Percentiles rank a stretch among this genome's conserved stretches.
Evolutionary conservation across 2,113 vertebrate genomes (phyloP).

Genomic region (Lepus timidus): DNA sequence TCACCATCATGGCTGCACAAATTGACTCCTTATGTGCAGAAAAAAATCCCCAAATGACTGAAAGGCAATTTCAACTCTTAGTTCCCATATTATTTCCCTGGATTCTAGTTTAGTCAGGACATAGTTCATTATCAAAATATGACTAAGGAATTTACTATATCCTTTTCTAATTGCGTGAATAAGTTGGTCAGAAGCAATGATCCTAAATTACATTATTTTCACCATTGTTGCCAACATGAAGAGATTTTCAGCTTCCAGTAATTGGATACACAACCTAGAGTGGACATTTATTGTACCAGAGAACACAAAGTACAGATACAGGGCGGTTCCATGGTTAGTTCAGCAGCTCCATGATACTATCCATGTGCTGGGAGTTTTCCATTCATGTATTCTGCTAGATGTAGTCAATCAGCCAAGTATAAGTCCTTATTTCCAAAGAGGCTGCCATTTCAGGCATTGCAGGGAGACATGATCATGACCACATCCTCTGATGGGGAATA

Average conservation of each 20-base stretch:
- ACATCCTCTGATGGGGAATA: background rate
- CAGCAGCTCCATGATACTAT: fast-evolving
- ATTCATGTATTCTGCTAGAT: background rate
- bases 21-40: conserved; percentile 7
- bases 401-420: background rate
- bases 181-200: background rate
- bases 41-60: background rate
- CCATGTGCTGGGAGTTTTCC: too few relatives aligned
- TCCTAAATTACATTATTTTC: background rate
- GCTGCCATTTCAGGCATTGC: fast-evolving
- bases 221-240: background rate
- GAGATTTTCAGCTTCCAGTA: background rate
- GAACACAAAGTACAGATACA: background rate
- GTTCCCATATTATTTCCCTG: background rate
- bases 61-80: background rate
- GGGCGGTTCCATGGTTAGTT: background rate
- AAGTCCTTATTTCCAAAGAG: background rate
- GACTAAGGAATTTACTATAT: background rate
- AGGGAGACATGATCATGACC: background rate
- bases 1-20: background rate
- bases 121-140: background rate
- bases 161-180: background rate
- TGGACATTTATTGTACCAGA: background rate
- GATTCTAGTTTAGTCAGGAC: background rate
- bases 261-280: background rate